Base-by-base conservation (phyloP, 2,797 vertebrate genomes). In the Acanthurus lineatus region DNA sequence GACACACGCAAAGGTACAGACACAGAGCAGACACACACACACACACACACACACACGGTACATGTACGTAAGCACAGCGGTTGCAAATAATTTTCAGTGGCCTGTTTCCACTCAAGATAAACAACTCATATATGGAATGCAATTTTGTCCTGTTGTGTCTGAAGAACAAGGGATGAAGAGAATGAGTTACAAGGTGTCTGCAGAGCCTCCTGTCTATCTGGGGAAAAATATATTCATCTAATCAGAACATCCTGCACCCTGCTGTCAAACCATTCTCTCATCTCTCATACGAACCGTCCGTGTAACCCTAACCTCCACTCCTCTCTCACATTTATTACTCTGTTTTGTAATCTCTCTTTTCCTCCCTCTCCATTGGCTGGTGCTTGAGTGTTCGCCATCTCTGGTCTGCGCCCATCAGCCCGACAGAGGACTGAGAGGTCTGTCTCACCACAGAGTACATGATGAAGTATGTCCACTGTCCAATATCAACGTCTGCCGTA, bases 211-310 rank as follows among this genome's bases (percentile, higher is more conserved):
- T 71, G 83, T 88, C 88, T 40, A 64, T 73, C 78, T 65, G 53
- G 48, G 52, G 28, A 69, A 58, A 89, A 90, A 90, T 88, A 82
- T 88, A 89, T 84, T 85, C 63, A 83, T 90, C 81, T 88, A 87
- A 90, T 90, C 48, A 19, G 40, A 89, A 83, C 85, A 84, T 78
- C 72, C 68, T 70, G 69, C 66, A 64, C 75, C 64, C 75, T 54
- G 62, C 77, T 76, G 81, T 90, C 84, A 90, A 78, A 82, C 79
- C 59, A 66, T 84, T 88, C 90, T 64, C 65, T 85, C 84, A 84
- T 83, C 85, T 68, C 64, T 87, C 87, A 83, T 57, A 67, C 2
- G 45, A 52, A 54, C 64, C 81, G 52, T 76, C 78, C 65, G 45
- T 84, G 76, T 83, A 87, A 85, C 40, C 11, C 40, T 87, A 86